Conservation (phyloP, 2,797 vertebrate genomes). For the Euthynnus affinis region DNA sequence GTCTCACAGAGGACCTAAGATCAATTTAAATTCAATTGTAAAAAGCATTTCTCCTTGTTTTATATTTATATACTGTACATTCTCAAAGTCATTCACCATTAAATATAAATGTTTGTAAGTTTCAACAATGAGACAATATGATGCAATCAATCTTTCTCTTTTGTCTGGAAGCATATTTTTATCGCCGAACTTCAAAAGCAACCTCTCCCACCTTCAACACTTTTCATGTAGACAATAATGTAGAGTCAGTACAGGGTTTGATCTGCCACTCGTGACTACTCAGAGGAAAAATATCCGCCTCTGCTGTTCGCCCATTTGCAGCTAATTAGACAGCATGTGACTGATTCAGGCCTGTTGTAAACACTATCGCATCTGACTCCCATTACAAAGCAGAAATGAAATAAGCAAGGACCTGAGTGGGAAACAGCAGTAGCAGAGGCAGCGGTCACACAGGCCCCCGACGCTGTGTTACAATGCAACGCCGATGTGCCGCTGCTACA, state of each 20-base stretch:
- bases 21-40: no score
- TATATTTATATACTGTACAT: no score
- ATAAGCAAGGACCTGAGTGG: slow-evolving; percentile 84
- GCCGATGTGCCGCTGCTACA: slow-evolving; percentile 76
- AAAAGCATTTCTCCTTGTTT: no score
- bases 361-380: slow-evolving; percentile 92
- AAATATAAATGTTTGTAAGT: no score
- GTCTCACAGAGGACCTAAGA: no score
- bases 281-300: slow-evolving; percentile 82
- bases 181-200: background rate
- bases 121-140: no score
- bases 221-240: slow-evolving; percentile 74
- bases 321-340: slow-evolving; percentile 89
- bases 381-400: slow-evolving; percentile 93
- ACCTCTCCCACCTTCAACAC: slow-evolving; percentile 63
- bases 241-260: slow-evolving; percentile 84
- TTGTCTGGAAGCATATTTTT: background rate
- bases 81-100: no score
- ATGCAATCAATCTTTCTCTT: no score
- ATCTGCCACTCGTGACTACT: slow-evolving; percentile 78
- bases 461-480: slow-evolving; percentile 83
- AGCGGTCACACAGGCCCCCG: slow-evolving; percentile 55
- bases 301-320: slow-evolving; percentile 85
- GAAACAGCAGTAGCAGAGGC: slow-evolving; percentile 86
- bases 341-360: slow-evolving; percentile 86